Percentiles rank a stretch among this genome's conserved stretches.
These are phyloP conservation scores for Tichodroma muraria DNA, from an alignment of 2,113 vertebrate genomes.

Conservation along the genomic window DNA sequence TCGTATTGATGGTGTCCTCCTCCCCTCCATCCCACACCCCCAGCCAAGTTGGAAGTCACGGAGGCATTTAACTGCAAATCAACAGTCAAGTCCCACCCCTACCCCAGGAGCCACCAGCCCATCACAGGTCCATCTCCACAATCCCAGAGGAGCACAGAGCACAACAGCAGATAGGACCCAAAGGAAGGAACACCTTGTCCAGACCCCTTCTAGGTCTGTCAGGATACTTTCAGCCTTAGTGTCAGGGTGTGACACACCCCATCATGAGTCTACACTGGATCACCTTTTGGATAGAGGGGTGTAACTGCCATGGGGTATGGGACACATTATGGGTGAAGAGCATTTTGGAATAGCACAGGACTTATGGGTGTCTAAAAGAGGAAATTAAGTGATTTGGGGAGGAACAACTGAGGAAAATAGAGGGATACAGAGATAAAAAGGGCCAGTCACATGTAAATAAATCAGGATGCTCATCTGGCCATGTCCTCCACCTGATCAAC, in stretches of 20 bases:
- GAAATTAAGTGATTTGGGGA: background rate
- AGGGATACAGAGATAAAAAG: background rate
- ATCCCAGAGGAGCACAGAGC: background rate
- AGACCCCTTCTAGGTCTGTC: background rate
- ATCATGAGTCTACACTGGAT: background rate
- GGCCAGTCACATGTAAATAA: background rate
- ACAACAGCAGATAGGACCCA: background rate
- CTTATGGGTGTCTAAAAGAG: background rate
- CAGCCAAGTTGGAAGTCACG: background rate
- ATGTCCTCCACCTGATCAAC: accelerated
- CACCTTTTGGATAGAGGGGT: background rate
- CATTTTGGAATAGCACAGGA: background rate
- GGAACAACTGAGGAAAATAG: background rate
- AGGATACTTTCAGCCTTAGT: background rate
- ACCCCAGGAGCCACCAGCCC: background rate
- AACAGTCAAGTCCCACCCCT: background rate
- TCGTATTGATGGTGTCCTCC: background rate
- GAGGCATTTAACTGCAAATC: background rate
- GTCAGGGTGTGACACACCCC: background rate
- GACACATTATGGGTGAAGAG: background rate
- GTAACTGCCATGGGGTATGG: background rate
- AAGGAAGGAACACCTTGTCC: background rate
- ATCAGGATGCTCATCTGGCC: background rate
- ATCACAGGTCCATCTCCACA: background rate
- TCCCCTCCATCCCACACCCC: accelerated